phyloP scores from a whole-genome alignment of 1,140 invertebrate species.

The Hydropsyche tenuis region DNA sequence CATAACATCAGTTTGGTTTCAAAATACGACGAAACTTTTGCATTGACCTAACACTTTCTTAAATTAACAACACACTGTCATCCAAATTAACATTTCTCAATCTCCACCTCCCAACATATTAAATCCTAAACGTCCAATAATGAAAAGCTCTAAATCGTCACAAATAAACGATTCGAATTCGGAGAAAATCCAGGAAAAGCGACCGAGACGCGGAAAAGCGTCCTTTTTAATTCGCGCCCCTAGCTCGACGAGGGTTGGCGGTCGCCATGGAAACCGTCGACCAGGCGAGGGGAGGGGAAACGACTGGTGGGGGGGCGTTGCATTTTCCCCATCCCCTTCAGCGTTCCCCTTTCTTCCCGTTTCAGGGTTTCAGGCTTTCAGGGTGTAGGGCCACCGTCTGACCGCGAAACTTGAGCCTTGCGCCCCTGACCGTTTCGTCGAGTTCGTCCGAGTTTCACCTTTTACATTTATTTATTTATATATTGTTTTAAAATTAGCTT shows the following conservation, averaged over 20 bases:
- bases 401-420: background rate
- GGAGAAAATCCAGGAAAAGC: background rate
- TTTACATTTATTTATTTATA: too few species aligned
- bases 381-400: background rate
- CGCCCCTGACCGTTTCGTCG: background rate
- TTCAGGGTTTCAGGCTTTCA: background rate
- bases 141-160: background rate
- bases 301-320: slow-evolving; percentile 2
- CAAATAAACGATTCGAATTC: slow-evolving; percentile 26
- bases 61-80: too few species aligned
- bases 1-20: too few species aligned
- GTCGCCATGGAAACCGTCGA: slow-evolving; percentile 47
- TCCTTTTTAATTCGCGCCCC: slow-evolving; percentile 32
- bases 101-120: too few species aligned
- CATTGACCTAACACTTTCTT: too few species aligned
- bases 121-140: too few species aligned
- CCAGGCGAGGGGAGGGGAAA: slow-evolving; percentile 13
- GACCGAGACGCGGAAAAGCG: slow-evolving; percentile 10
- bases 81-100: too few species aligned
- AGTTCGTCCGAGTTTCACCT: background rate
- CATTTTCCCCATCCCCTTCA: slow-evolving; percentile 14
- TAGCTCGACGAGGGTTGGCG: slow-evolving; percentile 40
- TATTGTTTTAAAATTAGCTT: too few species aligned
- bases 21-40: too few species aligned
- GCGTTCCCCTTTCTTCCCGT: background rate